Conservation (phyloP, 2,113 vertebrate species). For the Nycticorax nycticorax region DNA sequence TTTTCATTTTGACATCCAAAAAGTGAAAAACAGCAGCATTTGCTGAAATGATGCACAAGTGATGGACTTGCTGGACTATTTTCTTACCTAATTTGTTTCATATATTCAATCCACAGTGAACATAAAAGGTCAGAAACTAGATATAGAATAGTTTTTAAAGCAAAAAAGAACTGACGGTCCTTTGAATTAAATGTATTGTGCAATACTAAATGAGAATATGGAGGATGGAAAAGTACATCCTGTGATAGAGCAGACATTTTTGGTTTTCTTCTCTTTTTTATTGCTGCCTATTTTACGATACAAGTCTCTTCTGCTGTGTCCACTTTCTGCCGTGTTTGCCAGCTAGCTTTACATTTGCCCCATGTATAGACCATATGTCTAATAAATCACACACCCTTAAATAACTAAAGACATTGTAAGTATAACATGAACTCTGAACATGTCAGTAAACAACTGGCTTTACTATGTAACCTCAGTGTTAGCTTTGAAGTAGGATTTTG, state of each 20-base stretch:
- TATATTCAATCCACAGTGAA: background rate
- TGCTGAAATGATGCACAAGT: background rate
- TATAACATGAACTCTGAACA: background rate
- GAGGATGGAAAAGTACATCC: background rate
- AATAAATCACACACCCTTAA: background rate
- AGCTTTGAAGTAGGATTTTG: background rate
- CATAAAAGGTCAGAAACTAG: background rate
- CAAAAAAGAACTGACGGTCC: background rate
- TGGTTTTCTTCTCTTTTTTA: background rate
- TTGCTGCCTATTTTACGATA: background rate
- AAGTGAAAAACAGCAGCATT: background rate
- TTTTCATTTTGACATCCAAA: background rate
- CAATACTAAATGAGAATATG: background rate
- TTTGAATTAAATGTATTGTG: background rate
- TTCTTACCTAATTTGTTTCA: background rate
- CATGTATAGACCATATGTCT: background rate
- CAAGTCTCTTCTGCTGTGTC: background rate
- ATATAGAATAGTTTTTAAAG: background rate
- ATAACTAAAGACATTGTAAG: background rate
- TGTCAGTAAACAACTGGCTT: background rate
- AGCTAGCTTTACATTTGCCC: background rate
- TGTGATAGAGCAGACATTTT: background rate
- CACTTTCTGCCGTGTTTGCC: background rate
- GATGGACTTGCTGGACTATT: background rate
- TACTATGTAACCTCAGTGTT: background rate